Percentiles rank a stretch among this genome's conserved stretches.
These are phyloP conservation scores for Mesochorus sp. DNA, from an alignment of 2,888 invertebrate genomes.

Conservation along the genomic window DNA sequence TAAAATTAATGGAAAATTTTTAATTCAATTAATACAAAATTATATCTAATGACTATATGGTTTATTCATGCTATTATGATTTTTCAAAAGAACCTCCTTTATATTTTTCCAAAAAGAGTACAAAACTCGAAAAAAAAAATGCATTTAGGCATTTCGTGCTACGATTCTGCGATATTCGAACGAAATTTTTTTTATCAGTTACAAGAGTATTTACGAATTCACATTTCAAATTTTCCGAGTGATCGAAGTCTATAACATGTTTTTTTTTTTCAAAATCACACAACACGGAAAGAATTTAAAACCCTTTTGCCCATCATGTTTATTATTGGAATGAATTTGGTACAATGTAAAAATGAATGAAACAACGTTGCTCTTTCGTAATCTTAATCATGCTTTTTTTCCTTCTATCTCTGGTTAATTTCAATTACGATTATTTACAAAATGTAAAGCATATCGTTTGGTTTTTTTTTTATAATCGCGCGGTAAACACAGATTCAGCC, in stretches of 20 bases:
- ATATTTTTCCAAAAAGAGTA: too few species aligned
- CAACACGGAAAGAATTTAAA: not conserved
- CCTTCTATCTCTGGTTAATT: slow-evolving; percentile 27
- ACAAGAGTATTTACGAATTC: too few species aligned
- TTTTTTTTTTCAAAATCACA: not conserved
- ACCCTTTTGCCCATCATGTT: slow-evolving; percentile 51
- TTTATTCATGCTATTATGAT: too few species aligned
- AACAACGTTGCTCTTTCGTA: slow-evolving; percentile 59
- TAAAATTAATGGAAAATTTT: too few species aligned
- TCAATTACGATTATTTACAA: slow-evolving; percentile 64
- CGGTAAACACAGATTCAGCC: slow-evolving; percentile 22
- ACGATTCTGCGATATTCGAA: too few species aligned
- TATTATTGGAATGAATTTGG: slow-evolving; percentile 75
- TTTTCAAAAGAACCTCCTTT: too few species aligned
- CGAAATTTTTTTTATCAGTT: too few species aligned
- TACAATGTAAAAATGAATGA: slow-evolving; percentile 69
- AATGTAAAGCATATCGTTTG: slow-evolving; percentile 50
- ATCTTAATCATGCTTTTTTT: slow-evolving; percentile 11
- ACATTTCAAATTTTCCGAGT: too few species aligned
- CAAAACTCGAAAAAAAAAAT: too few species aligned
- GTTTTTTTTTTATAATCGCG: slow-evolving; percentile 30
- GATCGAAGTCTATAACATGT: not conserved
- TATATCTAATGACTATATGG: too few species aligned
- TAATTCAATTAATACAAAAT: too few species aligned
- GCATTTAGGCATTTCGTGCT: too few species aligned